phyloP scores from a whole-genome alignment of 2,113 vertebrate genomes.

The Pelvicachromis taeniatus region DNA sequence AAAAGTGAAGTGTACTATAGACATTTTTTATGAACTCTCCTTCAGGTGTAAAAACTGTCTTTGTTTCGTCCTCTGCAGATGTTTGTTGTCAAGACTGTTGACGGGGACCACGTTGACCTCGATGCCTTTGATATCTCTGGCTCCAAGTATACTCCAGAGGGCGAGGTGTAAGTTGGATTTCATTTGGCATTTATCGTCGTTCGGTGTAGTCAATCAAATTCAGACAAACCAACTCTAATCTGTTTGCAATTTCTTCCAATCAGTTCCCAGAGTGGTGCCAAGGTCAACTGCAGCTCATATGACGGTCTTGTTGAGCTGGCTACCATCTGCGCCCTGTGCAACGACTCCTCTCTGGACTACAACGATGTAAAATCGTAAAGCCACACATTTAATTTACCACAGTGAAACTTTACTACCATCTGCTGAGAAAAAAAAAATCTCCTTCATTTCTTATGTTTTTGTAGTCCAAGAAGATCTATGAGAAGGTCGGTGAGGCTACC shows the following conservation, averaged over 20 bases:
- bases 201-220: neutral
- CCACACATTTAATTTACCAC: neutral
- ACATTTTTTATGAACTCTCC: neutral
- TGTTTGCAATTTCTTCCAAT: neutral
- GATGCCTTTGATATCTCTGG: conserved; percentile 88
- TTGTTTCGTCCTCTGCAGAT: conserved; percentile 70
- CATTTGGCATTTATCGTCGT: neutral
- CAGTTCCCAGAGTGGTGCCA: conserved; percentile 80
- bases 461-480: conserved; percentile 86
- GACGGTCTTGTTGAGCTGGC: conserved; percentile 89
- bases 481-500: conserved; percentile 95
- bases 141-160: conserved; percentile 92
- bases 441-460: neutral
- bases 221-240: neutral
- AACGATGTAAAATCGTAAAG: conserved; percentile 77
- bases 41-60: neutral
- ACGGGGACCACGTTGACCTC: conserved; percentile 79
- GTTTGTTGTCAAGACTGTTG: conserved; percentile 84
- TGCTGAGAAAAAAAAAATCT: neutral
- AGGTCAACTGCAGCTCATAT: conserved; percentile 77
- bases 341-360: conserved; percentile 91
- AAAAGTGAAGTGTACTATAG: neutral
- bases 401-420: neutral
- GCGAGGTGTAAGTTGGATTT: conserved; percentile 86
- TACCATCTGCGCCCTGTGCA: conserved; percentile 92